phyloP scores from a whole-genome alignment of 2,797 vertebrate species.

The Allochrocebus solatus region DNA sequence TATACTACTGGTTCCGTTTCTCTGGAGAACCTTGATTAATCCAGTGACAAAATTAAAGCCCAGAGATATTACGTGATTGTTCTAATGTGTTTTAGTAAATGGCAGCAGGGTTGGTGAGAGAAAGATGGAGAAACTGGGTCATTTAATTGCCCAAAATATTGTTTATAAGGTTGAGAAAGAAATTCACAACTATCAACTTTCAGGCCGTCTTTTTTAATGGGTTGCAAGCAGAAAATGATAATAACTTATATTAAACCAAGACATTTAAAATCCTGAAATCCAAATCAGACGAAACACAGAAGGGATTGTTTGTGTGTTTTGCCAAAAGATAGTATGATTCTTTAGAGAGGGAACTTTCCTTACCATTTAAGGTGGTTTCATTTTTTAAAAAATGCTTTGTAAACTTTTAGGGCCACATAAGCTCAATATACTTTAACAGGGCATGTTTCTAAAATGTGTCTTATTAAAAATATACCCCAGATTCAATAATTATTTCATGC shows the following conservation, averaged over 20 bases:
- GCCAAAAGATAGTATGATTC: background rate
- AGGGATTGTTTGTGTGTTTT: background rate
- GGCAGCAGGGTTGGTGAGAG: background rate
- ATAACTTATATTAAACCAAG: background rate
- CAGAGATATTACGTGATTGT: slow-evolving; percentile 15
- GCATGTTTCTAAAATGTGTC: background rate
- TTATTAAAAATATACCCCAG: background rate
- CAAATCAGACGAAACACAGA: background rate
- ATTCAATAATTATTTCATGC: slow-evolving; percentile 13
- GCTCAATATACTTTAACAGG: background rate
- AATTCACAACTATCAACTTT: slow-evolving; percentile 6
- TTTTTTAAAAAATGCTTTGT: background rate
- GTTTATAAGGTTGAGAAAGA: background rate
- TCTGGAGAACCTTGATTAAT: background rate
- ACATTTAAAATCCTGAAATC: slow-evolving; percentile 25
- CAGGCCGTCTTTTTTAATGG: background rate
- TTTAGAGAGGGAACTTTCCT: background rate
- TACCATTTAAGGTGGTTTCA: background rate
- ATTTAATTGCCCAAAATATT: slow-evolving; percentile 29
- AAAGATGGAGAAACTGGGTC: background rate
- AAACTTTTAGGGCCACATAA: background rate
- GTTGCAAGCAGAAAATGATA: background rate
- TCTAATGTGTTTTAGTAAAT: background rate
- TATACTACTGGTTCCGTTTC: background rate
- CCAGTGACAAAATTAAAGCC: background rate